Evolutionary conservation across 2,797 vertebrate species (phyloP), one percentile per base, ranked within the genome.

Genomic region (Delichon dasypus): DNA sequence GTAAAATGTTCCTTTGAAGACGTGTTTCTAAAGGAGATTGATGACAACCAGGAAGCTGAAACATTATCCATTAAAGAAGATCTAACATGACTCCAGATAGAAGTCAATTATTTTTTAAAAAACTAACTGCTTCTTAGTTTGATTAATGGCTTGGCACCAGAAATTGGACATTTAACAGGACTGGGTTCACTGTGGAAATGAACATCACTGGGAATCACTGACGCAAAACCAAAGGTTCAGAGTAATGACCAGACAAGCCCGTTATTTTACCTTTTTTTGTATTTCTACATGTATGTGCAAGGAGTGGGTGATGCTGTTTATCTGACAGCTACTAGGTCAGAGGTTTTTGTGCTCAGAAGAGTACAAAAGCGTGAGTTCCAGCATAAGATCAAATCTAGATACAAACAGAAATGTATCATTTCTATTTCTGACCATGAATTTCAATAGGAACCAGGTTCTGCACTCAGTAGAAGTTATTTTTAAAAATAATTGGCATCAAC

Each of bases 61-160:
- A 58, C n/a, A 70, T 25, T 38, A 48, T 76, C 55, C 30, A 48
- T 94, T 97, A 92, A 92, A 89, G 85, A 93, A 84, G 38, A 90
- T 79, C 60, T 88, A 93, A 50, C 50, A 85, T 1, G 3, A 89
- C 25, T 89, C 30, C 53, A 95, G 83, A 67, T 25, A 96, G 80
- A 89, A 94, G 67, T 40, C 70, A 82, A 25, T 88, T 88, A 40
- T 86, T 95, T 50, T 73, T 4, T 7, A 74, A 67, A 32, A 84
- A 93, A 45, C 16, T 48, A 72, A 66, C n/a, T n/a, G 27, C 51
- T 78, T 74, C 87, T 88, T 40, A 67, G 40, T 73, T 95, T 95
- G 91, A 96, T 96, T 93, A 95, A 96, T 95, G 86, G 92, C 92
- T 95, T 95, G 71, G 67, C 83, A 92, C 51, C 38, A 95, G 89